A percentile compares a stretch with the other conserved stretches of the same genome.
Evolutionary conservation across 2,888 invertebrate genomes (phyloP).

Genomic region (Philereme vetulata): DNA sequence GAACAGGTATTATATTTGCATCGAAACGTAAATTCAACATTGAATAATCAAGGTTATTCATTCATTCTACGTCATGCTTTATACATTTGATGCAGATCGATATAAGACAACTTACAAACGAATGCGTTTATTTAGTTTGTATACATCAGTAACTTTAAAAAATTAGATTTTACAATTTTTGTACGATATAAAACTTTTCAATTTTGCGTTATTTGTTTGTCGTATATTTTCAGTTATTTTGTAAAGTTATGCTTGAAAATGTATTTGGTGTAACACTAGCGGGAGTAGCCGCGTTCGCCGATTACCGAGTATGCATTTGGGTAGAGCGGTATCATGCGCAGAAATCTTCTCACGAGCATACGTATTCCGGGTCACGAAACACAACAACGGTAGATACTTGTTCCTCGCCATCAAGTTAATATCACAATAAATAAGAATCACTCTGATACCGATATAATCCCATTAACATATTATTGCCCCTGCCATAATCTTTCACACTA

Average conservation of each 20-base stretch:
- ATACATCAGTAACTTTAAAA: no score
- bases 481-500: conserved; percentile 35
- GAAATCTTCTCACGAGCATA: conserved; percentile 58
- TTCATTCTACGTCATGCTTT: conserved; percentile 21
- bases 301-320: conserved; percentile 19
- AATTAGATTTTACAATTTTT: no score
- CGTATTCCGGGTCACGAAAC: conserved; percentile 65
- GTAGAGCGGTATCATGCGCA: conserved; percentile 46
- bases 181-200: background rate
- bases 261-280: conserved; percentile 1
- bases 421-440: conserved; percentile 53
- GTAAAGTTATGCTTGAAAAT: background rate
- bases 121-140: conserved; percentile 4
- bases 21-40: conserved; percentile 27
- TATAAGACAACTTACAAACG: conserved; percentile 22
- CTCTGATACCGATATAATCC: conserved; percentile 43
- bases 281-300: conserved; percentile 10
- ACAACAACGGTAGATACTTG: conserved; percentile 64
- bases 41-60: conserved; percentile 28
- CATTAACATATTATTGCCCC: conserved; percentile 38
- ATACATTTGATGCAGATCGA: conserved; percentile 24
- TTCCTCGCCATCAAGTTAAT: conserved; percentile 48
- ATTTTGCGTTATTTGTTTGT: background rate
- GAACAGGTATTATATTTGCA: conserved; percentile 49
- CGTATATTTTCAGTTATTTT: conserved; percentile 1